These are phyloP conservation scores for Salvelinus alpinus DNA, from an alignment of 2,113 vertebrate genomes.

Conservation along the genomic window DNA sequence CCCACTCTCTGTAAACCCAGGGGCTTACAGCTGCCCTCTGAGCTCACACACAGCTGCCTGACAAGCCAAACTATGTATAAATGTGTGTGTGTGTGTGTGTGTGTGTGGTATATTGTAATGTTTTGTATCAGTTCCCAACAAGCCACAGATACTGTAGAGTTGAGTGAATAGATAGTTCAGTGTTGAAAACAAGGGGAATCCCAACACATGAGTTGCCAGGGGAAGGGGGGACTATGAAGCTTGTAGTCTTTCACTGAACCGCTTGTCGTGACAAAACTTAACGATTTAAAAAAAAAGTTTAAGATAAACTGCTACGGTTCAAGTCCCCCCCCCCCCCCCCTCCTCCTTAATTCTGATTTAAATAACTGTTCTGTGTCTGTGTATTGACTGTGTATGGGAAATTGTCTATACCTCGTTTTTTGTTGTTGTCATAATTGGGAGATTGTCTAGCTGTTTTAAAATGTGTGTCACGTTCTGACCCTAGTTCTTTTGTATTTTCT, in stretches of 20 bases:
- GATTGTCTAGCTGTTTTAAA: slow-evolving; percentile 13
- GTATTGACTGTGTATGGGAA: slow-evolving; percentile 23
- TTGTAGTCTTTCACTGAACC: slow-evolving; percentile 39
- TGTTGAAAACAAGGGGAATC: neutral
- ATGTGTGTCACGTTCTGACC: too few relatives aligned
- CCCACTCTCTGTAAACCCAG: too few relatives aligned
- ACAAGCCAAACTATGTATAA: neutral
- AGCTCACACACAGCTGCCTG: too few relatives aligned
- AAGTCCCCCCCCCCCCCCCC: neutral
- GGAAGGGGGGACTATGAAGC: slow-evolving; percentile 38
- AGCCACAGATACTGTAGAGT: neutral
- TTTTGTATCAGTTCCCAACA: neutral
- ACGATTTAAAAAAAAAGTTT: slow-evolving; percentile 15
- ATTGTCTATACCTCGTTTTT: slow-evolving; percentile 29
- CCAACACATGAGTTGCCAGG: slow-evolving; percentile 10
- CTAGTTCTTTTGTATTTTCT: too few relatives aligned
- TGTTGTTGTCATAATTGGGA: slow-evolving; percentile 16
- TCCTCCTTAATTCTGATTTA: neutral
- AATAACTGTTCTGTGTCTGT: slow-evolving; percentile 15
- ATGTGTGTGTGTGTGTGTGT: neutral
- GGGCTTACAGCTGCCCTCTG: too few relatives aligned
- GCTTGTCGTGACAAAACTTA: slow-evolving; percentile 7
- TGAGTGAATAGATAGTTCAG: neutral
- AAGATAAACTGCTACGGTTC: slow-evolving; percentile 34
- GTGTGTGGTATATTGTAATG: neutral